These are phyloP conservation scores for Julus scandinavius DNA, from an alignment of 2,888 invertebrate genomes.

Conservation along the genomic window DNA sequence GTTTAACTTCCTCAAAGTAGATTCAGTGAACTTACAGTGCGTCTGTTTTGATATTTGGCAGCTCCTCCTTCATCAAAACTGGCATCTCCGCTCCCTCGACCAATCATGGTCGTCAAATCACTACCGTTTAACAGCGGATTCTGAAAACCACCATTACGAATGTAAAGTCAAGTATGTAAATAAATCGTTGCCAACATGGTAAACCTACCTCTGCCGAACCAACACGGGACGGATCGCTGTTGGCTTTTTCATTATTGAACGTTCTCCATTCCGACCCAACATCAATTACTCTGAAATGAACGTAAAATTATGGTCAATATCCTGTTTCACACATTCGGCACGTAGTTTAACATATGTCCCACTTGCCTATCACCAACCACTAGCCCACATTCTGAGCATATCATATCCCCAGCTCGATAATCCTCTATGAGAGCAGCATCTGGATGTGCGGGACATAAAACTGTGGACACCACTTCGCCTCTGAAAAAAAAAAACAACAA, in stretches of 20 bases:
- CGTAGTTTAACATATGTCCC: conserved; percentile 54
- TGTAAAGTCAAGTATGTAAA: no score
- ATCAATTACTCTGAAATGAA: conserved; percentile 85
- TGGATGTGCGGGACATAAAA: conserved; percentile 93
- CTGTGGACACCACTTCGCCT: conserved; percentile 67
- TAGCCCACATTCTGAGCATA: conserved; percentile 99
- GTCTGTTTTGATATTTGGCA: conserved; percentile 74
- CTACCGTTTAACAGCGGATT: conserved; percentile 95
- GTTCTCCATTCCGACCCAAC: conserved; percentile 99
- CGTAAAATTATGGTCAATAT: background rate
- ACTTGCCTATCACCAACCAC: conserved; percentile 96
- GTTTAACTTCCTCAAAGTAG: background rate
- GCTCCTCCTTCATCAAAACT: conserved; percentile 88
- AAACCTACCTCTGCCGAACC: conserved; percentile 85
- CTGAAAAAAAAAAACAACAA: background rate
- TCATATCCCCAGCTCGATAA: conserved; percentile 98
- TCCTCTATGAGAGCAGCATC: conserved; percentile 97
- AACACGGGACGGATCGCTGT: conserved; percentile 98
- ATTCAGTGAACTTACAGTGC: conserved; percentile 67
- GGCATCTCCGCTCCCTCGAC: conserved; percentile 75
- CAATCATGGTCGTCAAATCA: conserved; percentile 97
- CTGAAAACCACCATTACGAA: conserved; percentile 59
- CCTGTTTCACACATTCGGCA: background rate
- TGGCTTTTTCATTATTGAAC: conserved; percentile 97
- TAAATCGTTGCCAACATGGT: background rate